A percentile compares a stretch with the other conserved stretches of the same genome.
phyloP scores from a whole-genome alignment of 2,888 invertebrate genomes.

The Lasioglossum malachurum region DNA sequence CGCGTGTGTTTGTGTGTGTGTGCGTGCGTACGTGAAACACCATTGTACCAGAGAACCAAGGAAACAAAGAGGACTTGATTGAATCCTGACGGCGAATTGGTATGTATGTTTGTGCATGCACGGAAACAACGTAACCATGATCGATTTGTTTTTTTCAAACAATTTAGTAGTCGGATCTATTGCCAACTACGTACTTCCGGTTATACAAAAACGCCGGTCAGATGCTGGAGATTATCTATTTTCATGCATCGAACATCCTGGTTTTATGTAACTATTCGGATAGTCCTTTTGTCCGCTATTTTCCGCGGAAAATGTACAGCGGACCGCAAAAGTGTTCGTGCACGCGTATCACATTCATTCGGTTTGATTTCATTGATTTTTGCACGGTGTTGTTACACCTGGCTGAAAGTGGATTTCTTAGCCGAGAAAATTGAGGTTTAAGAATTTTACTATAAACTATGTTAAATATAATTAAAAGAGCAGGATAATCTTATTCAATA shows the following conservation, averaged over 20 bases:
- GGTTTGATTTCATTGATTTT: not conserved
- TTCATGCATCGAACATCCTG: slow-evolving; percentile 24
- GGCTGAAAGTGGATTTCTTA: not conserved
- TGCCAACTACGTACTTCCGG: slow-evolving; percentile 49
- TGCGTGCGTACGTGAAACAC: slow-evolving; percentile 26
- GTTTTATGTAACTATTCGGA: slow-evolving; percentile 33
- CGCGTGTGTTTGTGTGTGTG: not conserved
- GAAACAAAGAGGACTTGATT: slow-evolving; percentile 50
- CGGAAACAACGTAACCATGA: slow-evolving; percentile 38
- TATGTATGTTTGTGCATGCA: slow-evolving; percentile 55
- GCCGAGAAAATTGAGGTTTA: not conserved
- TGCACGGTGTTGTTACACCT: not conserved
- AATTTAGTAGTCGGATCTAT: slow-evolving; percentile 48
- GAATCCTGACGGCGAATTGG: slow-evolving; percentile 53
- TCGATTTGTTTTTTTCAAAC: slow-evolving; percentile 48
- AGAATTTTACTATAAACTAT: not conserved
- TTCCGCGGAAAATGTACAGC: not conserved
- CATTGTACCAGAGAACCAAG: slow-evolving; percentile 26
- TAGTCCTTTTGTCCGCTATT: slow-evolving; percentile 4
- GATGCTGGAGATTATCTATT: slow-evolving; percentile 16
- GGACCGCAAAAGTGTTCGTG: not conserved
- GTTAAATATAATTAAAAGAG: not conserved
- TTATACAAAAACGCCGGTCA: slow-evolving; percentile 21
- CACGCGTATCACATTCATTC: not conserved
- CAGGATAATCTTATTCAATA: not conserved